Evolutionary conservation across 37 sponge, comb jelly and placozoan species (phyloP).

Genomic region (Ephydatia muelleri): DNA sequence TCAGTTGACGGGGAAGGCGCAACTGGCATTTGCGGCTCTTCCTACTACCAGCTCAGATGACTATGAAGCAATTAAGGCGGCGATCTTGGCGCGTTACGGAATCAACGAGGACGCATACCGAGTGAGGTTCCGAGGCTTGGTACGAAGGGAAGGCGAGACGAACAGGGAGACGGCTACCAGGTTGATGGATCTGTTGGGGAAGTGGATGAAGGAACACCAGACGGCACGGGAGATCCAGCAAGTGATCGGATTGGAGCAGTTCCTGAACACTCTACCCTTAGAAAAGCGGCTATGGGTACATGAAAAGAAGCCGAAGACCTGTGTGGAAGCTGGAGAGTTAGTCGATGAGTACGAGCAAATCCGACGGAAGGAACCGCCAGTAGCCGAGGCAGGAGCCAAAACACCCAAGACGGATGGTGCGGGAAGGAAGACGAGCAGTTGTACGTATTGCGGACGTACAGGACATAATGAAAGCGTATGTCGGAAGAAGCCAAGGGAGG

Average conservation of each 20-base stretch:
- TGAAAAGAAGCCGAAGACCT: constrained; percentile 14
- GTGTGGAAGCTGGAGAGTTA: constrained; percentile 5
- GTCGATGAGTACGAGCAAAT: no score
- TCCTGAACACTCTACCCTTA: neutral
- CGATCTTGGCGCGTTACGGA: constrained; percentile 41
- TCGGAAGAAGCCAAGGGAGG: no score
- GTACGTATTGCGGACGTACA: no score
- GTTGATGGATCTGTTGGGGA: neutral
- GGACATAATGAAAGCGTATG: no score
- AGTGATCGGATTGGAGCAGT: constrained; percentile 12
- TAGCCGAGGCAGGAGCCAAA: no score
- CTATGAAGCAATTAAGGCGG: constrained; percentile 29
- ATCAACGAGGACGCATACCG: constrained; percentile 48
- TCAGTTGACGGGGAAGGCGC: constrained; percentile 35
- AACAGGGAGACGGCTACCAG: constrained; percentile 26
- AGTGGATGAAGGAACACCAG: constrained; percentile 28
- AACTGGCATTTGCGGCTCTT: constrained; percentile 23
- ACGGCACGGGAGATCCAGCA: constrained; percentile 6
- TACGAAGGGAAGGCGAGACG: constrained; percentile 16
- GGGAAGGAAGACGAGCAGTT: no score
- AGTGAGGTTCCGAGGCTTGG: constrained; percentile 24
- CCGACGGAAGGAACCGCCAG: no score
- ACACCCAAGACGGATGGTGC: no score
- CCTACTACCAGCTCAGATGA: neutral
- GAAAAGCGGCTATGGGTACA: constrained; percentile 6